These are phyloP conservation scores for Tauraco hartlaubi DNA, from an alignment of 2,797 vertebrate genomes.

Conservation along the genomic window DNA sequence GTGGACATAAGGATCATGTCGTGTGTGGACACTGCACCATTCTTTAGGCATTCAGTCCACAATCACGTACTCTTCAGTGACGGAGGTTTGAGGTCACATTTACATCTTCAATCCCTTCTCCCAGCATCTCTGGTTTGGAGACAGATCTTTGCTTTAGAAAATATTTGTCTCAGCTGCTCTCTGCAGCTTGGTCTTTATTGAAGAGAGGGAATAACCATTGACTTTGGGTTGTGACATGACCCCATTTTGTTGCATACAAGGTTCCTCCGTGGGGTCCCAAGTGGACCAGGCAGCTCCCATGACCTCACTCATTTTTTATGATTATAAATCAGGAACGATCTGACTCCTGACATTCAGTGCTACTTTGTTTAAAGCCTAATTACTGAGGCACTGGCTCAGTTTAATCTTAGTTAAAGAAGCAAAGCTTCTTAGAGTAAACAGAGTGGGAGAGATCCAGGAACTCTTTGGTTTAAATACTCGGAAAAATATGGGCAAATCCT, in stretches of 20 bases:
- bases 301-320: neutral
- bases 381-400: constrained; percentile 8
- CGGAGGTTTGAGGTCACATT: neutral
- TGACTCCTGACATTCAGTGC: constrained; percentile 1
- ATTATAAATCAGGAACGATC: constrained; percentile 14
- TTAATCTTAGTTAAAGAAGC: constrained; percentile 61
- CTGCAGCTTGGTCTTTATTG: neutral
- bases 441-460: neutral
- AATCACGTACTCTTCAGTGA: neutral
- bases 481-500: constrained; percentile 6
- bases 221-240: neutral
- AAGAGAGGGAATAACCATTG: neutral
- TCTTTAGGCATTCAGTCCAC: neutral
- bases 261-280: neutral
- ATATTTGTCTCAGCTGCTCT: neutral
- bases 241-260: fast-evolving
- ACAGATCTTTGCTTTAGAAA: neutral
- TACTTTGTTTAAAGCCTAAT: constrained; percentile 63
- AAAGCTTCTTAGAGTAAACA: constrained; percentile 66
- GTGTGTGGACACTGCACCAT: neutral
- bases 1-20: neutral
- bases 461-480: neutral
- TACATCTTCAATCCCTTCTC: neutral
- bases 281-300: neutral
- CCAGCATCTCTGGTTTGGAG: neutral